phyloP scores from a whole-genome alignment of 2,797 vertebrate species.

The Agapornis canus region DNA sequence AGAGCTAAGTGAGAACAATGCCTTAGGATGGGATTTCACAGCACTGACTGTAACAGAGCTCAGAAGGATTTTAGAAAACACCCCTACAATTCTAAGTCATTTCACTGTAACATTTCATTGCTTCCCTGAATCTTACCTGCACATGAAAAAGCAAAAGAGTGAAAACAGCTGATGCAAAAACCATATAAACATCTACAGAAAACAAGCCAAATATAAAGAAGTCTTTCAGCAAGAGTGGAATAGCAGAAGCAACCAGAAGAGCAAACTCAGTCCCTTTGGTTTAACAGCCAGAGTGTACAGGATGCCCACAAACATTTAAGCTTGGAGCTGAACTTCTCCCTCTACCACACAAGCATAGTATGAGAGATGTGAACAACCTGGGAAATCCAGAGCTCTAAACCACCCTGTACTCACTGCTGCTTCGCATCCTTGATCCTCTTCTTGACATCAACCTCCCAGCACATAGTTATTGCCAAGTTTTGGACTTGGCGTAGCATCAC shows the following conservation, averaged over 20 bases:
- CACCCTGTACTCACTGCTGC: conserved; percentile 83
- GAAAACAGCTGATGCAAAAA: not conserved
- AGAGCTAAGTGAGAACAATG: not conserved
- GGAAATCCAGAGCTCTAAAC: not conserved
- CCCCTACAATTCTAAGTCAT: not conserved
- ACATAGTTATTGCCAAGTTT: conserved; percentile 87
- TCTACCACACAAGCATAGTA: not conserved
- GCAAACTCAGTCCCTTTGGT: not conserved
- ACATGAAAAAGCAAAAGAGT: not conserved
- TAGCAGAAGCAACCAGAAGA: not conserved
- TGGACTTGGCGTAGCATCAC: conserved; percentile 89
- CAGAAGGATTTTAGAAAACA: not conserved
- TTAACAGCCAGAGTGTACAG: not conserved
- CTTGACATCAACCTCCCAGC: conserved; percentile 91
- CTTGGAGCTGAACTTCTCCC: not conserved
- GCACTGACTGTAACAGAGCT: not conserved
- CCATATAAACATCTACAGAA: not conserved
- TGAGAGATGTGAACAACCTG: not conserved
- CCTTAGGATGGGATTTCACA: not conserved
- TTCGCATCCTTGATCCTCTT: conserved; percentile 92
- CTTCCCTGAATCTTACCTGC: not conserved
- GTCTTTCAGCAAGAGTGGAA: not conserved
- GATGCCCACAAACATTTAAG: not conserved
- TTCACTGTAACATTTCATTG: not conserved
- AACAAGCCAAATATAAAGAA: not conserved